Conservation (phyloP, 2,113 vertebrate species). For the Sturnus vulgaris region DNA sequence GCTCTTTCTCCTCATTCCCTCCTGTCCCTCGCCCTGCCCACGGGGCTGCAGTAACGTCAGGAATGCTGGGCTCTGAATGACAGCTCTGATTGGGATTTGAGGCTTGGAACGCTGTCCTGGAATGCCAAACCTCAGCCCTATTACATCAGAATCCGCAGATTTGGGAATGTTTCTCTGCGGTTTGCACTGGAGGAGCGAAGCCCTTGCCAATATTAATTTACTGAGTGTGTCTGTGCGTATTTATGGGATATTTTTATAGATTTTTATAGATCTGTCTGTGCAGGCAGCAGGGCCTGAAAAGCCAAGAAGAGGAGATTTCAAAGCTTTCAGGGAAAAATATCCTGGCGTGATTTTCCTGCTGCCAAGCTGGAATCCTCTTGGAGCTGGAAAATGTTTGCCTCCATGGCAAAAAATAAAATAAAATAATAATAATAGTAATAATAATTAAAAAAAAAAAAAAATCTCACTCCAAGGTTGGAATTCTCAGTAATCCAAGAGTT, state of each 20-base stretch:
- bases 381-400: not conserved
- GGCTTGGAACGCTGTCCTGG: not conserved
- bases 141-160: slow-evolving; percentile 61
- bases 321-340: not conserved
- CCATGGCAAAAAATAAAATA: not conserved
- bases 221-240: not conserved
- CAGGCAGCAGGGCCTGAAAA: not conserved
- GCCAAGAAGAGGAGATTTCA: not conserved
- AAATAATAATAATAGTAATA: not conserved
- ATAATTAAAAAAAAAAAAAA: no score
- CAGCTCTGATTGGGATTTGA: slow-evolving; percentile 45
- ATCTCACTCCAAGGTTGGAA: not conserved
- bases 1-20: not conserved
- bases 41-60: not conserved
- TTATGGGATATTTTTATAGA: not conserved
- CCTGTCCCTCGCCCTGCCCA: not conserved
- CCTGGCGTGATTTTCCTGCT: not conserved
- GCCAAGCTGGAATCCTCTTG: not conserved
- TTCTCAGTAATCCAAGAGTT: not conserved
- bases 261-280: not conserved
- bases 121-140: slow-evolving; percentile 53
- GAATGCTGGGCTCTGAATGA: slow-evolving; percentile 22
- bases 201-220: slow-evolving; percentile 8
- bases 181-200: not conserved
- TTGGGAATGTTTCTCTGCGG: slow-evolving; percentile 39